Base-by-base conservation (phyloP, 2,888 invertebrate species). In the Oxystoma pomonae region DNA sequence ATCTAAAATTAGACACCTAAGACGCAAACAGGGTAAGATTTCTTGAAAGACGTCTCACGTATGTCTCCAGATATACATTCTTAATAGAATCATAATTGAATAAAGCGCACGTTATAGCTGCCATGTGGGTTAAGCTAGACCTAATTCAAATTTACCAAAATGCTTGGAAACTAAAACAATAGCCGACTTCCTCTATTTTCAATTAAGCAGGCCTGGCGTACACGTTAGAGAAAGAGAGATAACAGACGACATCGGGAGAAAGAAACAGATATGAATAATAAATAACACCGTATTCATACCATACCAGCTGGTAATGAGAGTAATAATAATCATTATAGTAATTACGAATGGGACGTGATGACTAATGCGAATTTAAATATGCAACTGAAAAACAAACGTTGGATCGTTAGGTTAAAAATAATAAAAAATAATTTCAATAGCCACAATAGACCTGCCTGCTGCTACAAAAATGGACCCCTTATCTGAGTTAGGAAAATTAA, bases 181-280 rank as follows among this genome's bases (percentile, higher is more conserved):
- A 59, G 62, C 62, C 22, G 49, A 67, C 68, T 67, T 68, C 68
- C 67, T 64, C 67, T 65, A 68, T 68, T 68, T 66, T 51, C 58
- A 62, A 67, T 66, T 67, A 59, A 59, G 64, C 55, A 35, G 35
- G 35, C 35, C 35, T 35, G 35, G 35, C 35, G 35, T 35, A n/a
- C n/a, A n/a, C n/a, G n/a, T n/a, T 35, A 35, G 35, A 7, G 12
- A 35, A 35, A 3, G 12, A 3, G 35, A 35, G 35, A 35, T 35
- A 7, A 3, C 35, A 35, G 35, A 35, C 12, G 3, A 3, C 35
- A 35, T 35, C 5, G 12, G 35, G 3, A 35, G 12, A 35, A 35
- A 35, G 35, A 35, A 35, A 35, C 35, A 35, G 12, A 35, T 35
- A 35, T n/a, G n/a, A 12, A 35, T 35, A 35, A 35, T 7, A 35